Conservation (phyloP, 2,888 invertebrate species). For the Plagodis pulveraria region DNA sequence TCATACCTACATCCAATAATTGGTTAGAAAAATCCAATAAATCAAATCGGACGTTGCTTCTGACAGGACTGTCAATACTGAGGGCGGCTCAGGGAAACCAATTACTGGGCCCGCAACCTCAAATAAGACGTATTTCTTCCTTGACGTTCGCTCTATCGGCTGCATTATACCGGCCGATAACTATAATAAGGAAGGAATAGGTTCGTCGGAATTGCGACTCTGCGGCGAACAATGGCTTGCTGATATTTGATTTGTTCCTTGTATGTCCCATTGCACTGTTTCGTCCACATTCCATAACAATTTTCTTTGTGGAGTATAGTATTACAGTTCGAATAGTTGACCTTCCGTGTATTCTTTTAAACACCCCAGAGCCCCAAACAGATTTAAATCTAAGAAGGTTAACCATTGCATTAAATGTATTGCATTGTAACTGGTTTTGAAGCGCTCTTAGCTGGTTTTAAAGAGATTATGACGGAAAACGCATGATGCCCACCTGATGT, state of each 20-base stretch:
- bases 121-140: slow-evolving; percentile 56
- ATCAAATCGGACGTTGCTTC: slow-evolving; percentile 50
- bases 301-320: too few relatives aligned
- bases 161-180: slow-evolving; percentile 16
- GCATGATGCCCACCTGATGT: too few relatives aligned
- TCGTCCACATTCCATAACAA: too few relatives aligned
- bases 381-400: too few relatives aligned
- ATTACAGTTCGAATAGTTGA: too few relatives aligned
- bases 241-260: not conserved
- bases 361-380: too few relatives aligned
- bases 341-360: too few relatives aligned
- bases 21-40: slow-evolving; percentile 46
- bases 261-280: too few relatives aligned
- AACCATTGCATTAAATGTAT: too few relatives aligned
- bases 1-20: slow-evolving; percentile 14
- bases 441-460: too few relatives aligned
- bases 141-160: slow-evolving; percentile 23
- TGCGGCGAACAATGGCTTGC: not conserved
- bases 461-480: too few relatives aligned
- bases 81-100: slow-evolving; percentile 55
- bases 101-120: slow-evolving; percentile 51
- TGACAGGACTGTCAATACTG: slow-evolving; percentile 59
- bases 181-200: slow-evolving; percentile 11
- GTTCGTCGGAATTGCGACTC: slow-evolving; percentile 4
- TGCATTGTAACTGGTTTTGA: too few relatives aligned